Conservation (phyloP, 2,113 vertebrate species). For the Anoplopoma fimbria region DNA sequence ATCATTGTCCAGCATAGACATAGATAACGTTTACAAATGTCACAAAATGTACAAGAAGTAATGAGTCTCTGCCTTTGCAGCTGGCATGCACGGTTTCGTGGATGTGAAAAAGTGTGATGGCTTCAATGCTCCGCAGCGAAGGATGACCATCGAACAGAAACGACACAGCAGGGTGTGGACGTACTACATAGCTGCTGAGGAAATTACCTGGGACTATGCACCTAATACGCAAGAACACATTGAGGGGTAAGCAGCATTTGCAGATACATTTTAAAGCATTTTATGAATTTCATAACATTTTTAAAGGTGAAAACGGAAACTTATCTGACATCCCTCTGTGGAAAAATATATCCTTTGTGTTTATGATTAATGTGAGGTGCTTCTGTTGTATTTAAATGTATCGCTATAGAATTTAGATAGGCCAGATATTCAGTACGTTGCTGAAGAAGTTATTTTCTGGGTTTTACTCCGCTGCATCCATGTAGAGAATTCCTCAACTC, state of each 20-base stretch:
- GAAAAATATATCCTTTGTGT: neutral
- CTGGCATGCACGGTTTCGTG: slow-evolving; percentile 89
- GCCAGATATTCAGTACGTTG: neutral
- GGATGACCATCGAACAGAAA: slow-evolving; percentile 79
- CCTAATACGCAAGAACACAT: slow-evolving; percentile 82
- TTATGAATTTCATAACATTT: neutral
- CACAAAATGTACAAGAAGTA: neutral
- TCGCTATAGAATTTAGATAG: neutral
- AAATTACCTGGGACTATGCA: slow-evolving; percentile 93
- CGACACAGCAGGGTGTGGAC: slow-evolving; percentile 86
- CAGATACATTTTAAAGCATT: neutral
- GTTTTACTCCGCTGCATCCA: neutral
- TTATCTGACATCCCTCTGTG: neutral
- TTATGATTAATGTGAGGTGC: neutral
- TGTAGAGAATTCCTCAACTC: neutral
- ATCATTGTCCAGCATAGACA: neutral
- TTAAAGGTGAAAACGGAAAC: neutral
- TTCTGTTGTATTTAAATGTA: neutral
- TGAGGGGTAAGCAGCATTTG: slow-evolving; percentile 83
- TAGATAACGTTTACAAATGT: neutral
- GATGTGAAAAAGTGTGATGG: slow-evolving; percentile 83
- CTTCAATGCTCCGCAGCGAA: slow-evolving; percentile 72
- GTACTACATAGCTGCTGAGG: slow-evolving; percentile 95
- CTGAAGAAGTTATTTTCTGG: neutral
- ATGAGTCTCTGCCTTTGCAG: slow-evolving; percentile 69